These are phyloP conservation scores for Actenoides hombroni DNA, from an alignment of 2,113 vertebrate species.

Conservation along the genomic window DNA sequence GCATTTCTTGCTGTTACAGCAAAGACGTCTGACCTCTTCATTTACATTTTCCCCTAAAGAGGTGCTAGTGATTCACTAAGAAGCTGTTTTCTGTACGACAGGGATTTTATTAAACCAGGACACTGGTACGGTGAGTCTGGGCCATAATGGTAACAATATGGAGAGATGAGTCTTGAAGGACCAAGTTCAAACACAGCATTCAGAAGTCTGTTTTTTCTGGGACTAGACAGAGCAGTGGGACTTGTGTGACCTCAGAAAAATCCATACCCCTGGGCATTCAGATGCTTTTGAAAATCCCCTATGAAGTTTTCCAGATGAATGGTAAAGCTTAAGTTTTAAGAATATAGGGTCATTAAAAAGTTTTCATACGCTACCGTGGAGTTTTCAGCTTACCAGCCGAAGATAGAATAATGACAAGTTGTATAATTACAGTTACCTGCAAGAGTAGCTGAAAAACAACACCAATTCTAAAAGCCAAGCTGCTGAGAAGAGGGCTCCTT, in stretches of 20 bases:
- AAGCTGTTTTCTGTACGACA: neutral
- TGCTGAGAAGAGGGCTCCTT: too few relatives aligned
- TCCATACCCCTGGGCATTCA: neutral
- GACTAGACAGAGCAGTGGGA: neutral
- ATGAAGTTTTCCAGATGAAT: neutral
- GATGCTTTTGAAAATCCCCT: neutral
- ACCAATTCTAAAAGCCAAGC: too few relatives aligned
- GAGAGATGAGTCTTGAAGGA: neutral
- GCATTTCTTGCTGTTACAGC: neutral
- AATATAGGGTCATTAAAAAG: neutral
- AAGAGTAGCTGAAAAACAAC: too few relatives aligned
- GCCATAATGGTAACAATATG: neutral
- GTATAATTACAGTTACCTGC: too few relatives aligned
- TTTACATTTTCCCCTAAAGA: too few relatives aligned
- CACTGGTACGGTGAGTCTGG: neutral
- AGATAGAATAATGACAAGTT: too few relatives aligned
- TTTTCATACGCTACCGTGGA: neutral
- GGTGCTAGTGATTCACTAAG: too few relatives aligned
- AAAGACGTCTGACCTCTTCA: too few relatives aligned
- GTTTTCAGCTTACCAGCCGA: neutral
- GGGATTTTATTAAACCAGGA: neutral
- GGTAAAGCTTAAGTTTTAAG: neutral
- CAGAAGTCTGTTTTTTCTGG: neutral
- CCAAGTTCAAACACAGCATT: neutral
- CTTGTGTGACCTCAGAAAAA: neutral